phyloP scores from a whole-genome alignment of 92 coral and sea anemone species.

The Virgularia gustaviana region DNA sequence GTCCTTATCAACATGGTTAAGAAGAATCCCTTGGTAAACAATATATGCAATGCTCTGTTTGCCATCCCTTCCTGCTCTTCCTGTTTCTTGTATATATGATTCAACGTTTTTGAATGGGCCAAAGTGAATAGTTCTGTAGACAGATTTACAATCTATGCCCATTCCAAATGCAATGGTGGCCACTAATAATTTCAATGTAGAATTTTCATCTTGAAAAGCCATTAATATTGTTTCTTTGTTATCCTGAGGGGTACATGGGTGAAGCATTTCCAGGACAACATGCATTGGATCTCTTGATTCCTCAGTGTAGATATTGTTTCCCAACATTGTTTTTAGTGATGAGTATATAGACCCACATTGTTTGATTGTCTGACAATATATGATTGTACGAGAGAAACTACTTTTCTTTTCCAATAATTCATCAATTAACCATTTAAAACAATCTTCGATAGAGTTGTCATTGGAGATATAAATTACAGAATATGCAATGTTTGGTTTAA shows the following conservation, averaged over 20 bases:
- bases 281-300: not conserved
- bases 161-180: slow-evolving; percentile 70
- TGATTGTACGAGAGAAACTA: slow-evolving; percentile 6
- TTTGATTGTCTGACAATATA: slow-evolving; percentile 42
- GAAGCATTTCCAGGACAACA: slow-evolving; percentile 28
- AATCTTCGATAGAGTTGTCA: not conserved
- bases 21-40: slow-evolving; percentile 35
- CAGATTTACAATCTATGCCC: slow-evolving; percentile 59
- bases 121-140: slow-evolving; percentile 55
- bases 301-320: slow-evolving; percentile 27
- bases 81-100: slow-evolving; percentile 59
- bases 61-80: slow-evolving; percentile 66
- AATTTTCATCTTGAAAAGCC: slow-evolving; percentile 32
- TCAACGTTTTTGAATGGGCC: slow-evolving; percentile 61
- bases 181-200: slow-evolving; percentile 31
- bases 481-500: slow-evolving; percentile 10
- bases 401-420: not conserved
- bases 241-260: slow-evolving; percentile 22
- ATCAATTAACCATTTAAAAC: slow-evolving; percentile 21
- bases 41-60: slow-evolving; percentile 45
- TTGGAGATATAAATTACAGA: slow-evolving; percentile 11
- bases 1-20: slow-evolving; percentile 42
- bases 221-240: slow-evolving; percentile 45
- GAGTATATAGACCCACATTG: slow-evolving; percentile 44
- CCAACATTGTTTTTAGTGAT: slow-evolving; percentile 30